A percentile compares a stretch with the other conserved stretches of the same genome.
These are phyloP conservation scores for Camponotus floridanus DNA, from an alignment of 1,140 invertebrate species.

Conservation along the genomic window DNA sequence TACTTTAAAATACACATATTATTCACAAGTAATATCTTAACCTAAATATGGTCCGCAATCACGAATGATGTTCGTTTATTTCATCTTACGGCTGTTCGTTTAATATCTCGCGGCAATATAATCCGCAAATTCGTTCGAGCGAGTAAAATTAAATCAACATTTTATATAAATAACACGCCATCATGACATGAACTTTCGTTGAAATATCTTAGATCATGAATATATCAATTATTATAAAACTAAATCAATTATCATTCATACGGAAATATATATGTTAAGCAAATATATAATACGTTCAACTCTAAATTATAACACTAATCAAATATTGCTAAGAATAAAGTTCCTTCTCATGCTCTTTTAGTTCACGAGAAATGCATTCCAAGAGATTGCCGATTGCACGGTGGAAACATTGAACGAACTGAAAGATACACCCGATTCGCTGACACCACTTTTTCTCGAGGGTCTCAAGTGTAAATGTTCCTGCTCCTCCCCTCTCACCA, in stretches of 20 bases:
- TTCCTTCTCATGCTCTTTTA: constrained; percentile 1
- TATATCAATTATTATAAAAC: not conserved
- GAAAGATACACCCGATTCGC: constrained; percentile 51
- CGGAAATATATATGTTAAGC: not conserved
- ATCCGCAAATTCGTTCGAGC: not conserved
- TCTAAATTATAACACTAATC: not conserved
- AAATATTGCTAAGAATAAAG: constrained; percentile 35
- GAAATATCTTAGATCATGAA: constrained; percentile 11
- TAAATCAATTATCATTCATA: not conserved
- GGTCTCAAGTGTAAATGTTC: constrained; percentile 12
- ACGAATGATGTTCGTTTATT: not conserved
- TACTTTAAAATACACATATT: not conserved
- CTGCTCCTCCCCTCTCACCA: too few relatives aligned
- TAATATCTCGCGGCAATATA: not conserved
- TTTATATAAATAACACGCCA: constrained; percentile 24
- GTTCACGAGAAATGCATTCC: constrained; percentile 3
- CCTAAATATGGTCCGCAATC: not conserved
- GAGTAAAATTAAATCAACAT: constrained; percentile 33
- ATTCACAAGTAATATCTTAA: not conserved
- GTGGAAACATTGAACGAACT: constrained; percentile 39
- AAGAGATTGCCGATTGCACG: constrained; percentile 18
- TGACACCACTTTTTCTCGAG: constrained; percentile 52
- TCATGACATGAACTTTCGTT: not conserved
- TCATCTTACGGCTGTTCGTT: not conserved
- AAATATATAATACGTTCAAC: constrained; percentile 7